Conservation (phyloP, 2,113 vertebrate species). For the Crotalus helleri region DNA sequence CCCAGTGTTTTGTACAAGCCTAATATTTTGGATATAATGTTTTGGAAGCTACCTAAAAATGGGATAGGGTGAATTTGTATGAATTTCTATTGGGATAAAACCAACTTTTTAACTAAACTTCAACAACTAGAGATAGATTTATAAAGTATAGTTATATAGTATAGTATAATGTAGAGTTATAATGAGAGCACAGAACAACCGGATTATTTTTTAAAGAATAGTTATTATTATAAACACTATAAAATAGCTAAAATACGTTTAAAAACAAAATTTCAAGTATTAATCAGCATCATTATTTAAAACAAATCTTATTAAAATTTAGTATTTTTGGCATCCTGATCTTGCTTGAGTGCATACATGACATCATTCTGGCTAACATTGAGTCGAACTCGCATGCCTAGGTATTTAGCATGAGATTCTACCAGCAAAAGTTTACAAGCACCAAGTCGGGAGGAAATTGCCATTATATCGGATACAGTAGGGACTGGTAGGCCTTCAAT, state of each 20-base stretch:
- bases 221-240: neutral
- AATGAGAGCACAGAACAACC: neutral
- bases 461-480: conserved; percentile 80
- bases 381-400: conserved; percentile 83
- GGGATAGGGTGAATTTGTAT: neutral
- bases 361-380: conserved; percentile 90
- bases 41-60: neutral
- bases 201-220: neutral
- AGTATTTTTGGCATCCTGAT: conserved; percentile 51
- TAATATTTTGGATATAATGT: neutral
- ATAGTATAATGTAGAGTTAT: neutral
- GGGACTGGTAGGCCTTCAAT: conserved; percentile 84
- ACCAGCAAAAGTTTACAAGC: conserved; percentile 83
- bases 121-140: neutral
- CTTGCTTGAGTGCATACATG: conserved; percentile 83
- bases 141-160: neutral
- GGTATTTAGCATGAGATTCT: conserved; percentile 79
- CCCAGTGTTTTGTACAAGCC: neutral
- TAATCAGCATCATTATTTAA: conserved; percentile 10
- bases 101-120: neutral
- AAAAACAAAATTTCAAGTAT: conserved; percentile 22
- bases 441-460: conserved; percentile 79
- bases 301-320: conserved; percentile 29
- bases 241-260: neutral
- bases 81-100: neutral